Evolutionary conservation across 2,797 vertebrate genomes (phyloP), one percentile per base, ranked within the genome.

Genomic region (Anabas testudineus): DNA sequence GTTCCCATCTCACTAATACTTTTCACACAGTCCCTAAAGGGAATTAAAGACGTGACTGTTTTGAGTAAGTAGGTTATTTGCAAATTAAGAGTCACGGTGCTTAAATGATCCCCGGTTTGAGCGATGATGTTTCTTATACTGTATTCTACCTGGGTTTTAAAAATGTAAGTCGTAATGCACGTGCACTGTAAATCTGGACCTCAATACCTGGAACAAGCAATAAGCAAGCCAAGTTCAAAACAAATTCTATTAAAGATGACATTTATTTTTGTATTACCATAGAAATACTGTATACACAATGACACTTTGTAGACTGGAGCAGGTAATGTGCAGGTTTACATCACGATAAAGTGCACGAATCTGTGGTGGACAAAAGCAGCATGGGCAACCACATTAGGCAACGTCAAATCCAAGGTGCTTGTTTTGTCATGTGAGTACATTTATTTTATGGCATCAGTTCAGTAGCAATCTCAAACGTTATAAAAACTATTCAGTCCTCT

Each of bases 331-430:
- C 71, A 74, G 82, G 68, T 82, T 86, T 59, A 86, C 86, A 58
- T 78, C 64, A 86, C 80, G 32, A 70, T 91, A 92, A 91, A 91
- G 91, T 93, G 90, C 90, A 45, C 42, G 45, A 21, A 19, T 81
- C 49, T 26, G 73, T 49, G 60, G 63, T 76, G 75, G 74, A 86
- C 32, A 10, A 41, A 80, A 81, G 87, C 86, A 70, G 84, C 82
- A 74, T 78, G 84, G 83, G 83, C 74, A 53, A 81, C 70, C 64
- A 83, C 64, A 68, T 63, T 16, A 83, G 80, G 71, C 71, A 14
- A 66, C 72, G 48, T 67, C 57, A 49, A 69, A 70, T 66, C 63
- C 51, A 45, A 53, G 58, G 54, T 60, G 77, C 77, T 82, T 28
- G 46, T 55, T 71, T 48, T 41, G 26, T 67, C 63, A 70, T 19